phyloP scores from a whole-genome alignment of 2,888 invertebrate genomes.

The Scrobipalpa atriplicella region DNA sequence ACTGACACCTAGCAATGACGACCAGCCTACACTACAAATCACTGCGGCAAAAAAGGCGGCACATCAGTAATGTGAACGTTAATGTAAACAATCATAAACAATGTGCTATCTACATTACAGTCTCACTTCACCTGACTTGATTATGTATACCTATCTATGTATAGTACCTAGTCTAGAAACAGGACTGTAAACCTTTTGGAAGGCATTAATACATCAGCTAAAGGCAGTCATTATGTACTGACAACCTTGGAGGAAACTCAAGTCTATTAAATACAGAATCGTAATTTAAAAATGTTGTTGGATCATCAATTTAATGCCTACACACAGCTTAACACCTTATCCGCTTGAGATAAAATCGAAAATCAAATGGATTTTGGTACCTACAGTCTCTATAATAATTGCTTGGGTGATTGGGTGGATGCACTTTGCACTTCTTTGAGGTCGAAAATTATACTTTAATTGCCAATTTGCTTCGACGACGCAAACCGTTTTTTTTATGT shows the following conservation, averaged over 20 bases:
- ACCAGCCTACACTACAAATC: background rate
- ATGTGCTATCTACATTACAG: background rate
- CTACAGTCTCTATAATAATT: background rate
- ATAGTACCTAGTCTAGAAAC: background rate
- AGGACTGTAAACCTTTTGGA: background rate
- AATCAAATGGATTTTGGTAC: background rate
- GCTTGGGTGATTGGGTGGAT: background rate
- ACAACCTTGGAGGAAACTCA: constrained; percentile 10
- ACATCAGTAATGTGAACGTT: background rate
- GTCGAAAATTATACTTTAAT: background rate
- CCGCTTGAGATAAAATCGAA: background rate
- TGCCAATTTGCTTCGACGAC: background rate
- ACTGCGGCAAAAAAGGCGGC: background rate
- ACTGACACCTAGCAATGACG: too few relatives aligned
- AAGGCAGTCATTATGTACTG: constrained; percentile 13
- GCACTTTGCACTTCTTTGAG: background rate
- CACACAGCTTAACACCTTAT: background rate
- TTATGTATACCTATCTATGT: background rate
- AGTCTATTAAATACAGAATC: background rate
- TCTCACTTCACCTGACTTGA: constrained; percentile 1
- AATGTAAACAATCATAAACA: constrained; percentile 15
- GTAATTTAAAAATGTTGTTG: constrained; percentile 2
- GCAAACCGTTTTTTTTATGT: background rate
- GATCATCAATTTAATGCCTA: background rate
- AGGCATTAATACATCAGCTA: background rate